phyloP scores from a whole-genome alignment of 2,113 vertebrate species.

The Henicopernis longicauda region DNA sequence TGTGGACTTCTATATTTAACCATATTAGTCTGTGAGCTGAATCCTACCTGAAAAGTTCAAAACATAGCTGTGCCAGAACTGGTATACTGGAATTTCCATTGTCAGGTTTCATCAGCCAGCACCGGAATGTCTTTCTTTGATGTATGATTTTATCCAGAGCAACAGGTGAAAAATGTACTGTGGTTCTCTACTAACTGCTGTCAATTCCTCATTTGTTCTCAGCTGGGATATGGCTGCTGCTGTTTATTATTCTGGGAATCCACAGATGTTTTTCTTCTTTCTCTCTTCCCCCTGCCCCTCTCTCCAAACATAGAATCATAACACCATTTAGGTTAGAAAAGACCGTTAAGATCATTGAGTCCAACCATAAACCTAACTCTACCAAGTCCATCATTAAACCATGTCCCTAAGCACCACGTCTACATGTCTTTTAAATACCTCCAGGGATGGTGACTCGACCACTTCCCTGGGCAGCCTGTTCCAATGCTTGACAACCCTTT shows the following conservation, averaged over 20 bases:
- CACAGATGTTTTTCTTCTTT: background rate
- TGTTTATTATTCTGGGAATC: background rate
- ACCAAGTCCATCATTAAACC: background rate
- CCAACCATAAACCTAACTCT: background rate
- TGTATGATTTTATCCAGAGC: background rate
- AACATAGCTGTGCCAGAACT: background rate
- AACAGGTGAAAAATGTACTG: background rate
- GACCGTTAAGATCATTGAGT: rapidly evolving
- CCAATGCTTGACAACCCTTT: background rate
- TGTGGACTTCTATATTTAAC: background rate
- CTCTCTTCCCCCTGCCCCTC: background rate
- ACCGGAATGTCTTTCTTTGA: background rate
- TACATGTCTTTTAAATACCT: background rate
- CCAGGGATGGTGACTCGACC: background rate
- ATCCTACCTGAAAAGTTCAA: background rate
- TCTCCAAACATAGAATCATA: background rate
- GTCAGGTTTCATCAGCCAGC: background rate
- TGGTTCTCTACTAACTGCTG: background rate
- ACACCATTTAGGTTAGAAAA: background rate
- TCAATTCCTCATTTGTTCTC: background rate
- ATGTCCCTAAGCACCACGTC: too few relatives aligned
- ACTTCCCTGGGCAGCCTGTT: background rate
- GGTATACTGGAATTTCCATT: background rate
- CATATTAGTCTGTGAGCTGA: background rate
- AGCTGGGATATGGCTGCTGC: background rate